Evolutionary conservation across 1,140 invertebrate genomes (phyloP).

Genomic region (Nomia melanderi): DNA sequence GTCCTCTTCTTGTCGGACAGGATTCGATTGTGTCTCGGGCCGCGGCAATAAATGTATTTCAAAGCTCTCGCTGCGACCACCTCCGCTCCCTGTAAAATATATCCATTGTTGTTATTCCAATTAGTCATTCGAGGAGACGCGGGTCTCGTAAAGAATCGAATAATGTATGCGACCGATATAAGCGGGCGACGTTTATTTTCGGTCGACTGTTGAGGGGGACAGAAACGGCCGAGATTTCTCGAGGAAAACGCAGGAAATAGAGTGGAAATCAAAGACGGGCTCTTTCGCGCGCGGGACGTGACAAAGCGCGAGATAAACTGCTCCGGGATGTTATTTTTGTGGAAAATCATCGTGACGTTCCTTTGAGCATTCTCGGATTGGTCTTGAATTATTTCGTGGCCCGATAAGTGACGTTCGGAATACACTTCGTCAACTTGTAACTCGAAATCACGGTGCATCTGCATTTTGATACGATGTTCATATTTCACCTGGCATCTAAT

Average conservation of each 20-base stretch:
- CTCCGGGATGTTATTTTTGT: background rate
- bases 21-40: constrained; percentile 77
- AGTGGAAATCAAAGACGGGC: constrained; percentile 32
- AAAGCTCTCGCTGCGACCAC: constrained; percentile 60
- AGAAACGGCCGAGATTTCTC: constrained; percentile 16
- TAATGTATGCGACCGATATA: constrained; percentile 76
- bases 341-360: background rate
- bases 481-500: no score
- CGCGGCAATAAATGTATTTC: constrained; percentile 79
- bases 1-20: constrained; percentile 64
- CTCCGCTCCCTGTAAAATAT: constrained; percentile 74
- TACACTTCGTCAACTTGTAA: no score
- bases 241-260: constrained; percentile 32
- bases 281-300: background rate
- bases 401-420: no score
- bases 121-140: constrained; percentile 78
- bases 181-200: constrained; percentile 75
- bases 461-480: no score
- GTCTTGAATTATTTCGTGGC: no score
- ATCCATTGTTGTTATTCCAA: constrained; percentile 79
- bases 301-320: background rate
- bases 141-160: constrained; percentile 72
- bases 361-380: background rate
- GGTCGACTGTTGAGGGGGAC: constrained; percentile 28
- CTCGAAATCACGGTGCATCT: no score